A percentile compares a stretch with the other conserved stretches of the same genome.
Conservation (phyloP, 2,797 vertebrate species). For the Ataeniobius toweri region DNA sequence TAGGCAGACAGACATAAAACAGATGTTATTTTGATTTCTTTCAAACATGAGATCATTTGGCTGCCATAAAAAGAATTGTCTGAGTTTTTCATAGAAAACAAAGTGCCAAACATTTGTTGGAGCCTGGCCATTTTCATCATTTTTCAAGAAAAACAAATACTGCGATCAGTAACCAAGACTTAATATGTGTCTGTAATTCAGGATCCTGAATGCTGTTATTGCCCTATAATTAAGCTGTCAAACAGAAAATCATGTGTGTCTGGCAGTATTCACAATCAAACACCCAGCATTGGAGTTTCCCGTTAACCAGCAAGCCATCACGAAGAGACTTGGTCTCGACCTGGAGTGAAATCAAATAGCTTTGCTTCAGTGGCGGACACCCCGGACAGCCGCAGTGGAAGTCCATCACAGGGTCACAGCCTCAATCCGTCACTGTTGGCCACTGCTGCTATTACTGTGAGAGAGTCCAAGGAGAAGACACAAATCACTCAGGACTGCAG, state of each 20-base stretch:
- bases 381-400: slow-evolving; percentile 55
- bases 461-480: slow-evolving; percentile 54
- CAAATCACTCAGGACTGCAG: slow-evolving; percentile 44
- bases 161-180: slow-evolving; percentile 1
- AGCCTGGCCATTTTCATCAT: not conserved
- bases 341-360: slow-evolving; percentile 51
- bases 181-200: slow-evolving; percentile 5
- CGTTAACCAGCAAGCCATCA: slow-evolving; percentile 12
- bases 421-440: slow-evolving; percentile 70
- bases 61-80: not conserved
- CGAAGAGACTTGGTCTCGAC: slow-evolving; percentile 26
- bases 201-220: not conserved
- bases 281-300: slow-evolving; percentile 36
- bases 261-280: slow-evolving; percentile 1
- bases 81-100: not conserved
- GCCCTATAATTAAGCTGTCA: slow-evolving; percentile 19
- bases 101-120: slow-evolving; percentile 1
- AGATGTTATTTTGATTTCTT: slow-evolving; percentile 4
- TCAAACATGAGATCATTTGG: not conserved
- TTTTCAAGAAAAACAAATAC: slow-evolving; percentile 6
- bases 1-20: not conserved
- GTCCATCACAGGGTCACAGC: slow-evolving; percentile 72
- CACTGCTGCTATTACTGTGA: slow-evolving; percentile 40
- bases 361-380: slow-evolving; percentile 38
- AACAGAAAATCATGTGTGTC: not conserved